Percentiles rank a stretch among this genome's conserved stretches.
phyloP scores from a whole-genome alignment of 2,797 vertebrate genomes.

The Ceyx erithaca region DNA sequence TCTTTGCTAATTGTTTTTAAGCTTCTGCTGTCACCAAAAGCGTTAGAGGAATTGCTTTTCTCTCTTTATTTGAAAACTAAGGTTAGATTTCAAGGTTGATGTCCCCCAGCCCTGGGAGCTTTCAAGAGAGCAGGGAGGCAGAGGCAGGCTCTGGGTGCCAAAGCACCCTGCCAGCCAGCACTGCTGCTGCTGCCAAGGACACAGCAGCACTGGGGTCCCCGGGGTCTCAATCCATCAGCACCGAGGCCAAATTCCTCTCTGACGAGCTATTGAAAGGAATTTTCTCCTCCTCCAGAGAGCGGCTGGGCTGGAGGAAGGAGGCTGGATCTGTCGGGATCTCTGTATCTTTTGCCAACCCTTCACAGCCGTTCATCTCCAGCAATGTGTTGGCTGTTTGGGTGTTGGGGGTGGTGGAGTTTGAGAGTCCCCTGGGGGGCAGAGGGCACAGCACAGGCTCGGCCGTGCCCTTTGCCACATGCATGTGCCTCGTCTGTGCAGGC shows the following conservation, averaged over 20 bases:
- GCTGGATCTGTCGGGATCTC: background rate
- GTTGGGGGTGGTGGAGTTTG: no score
- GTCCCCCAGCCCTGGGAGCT: background rate
- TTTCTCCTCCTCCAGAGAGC: background rate
- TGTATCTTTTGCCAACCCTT: background rate
- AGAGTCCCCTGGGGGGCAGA: background rate
- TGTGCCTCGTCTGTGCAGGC: rapidly evolving
- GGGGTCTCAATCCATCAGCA: background rate
- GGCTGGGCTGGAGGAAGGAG: background rate
- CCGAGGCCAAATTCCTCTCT: slow-evolving; percentile 38
- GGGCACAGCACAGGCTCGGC: rapidly evolving
- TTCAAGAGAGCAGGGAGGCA: background rate
- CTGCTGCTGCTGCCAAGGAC: background rate
- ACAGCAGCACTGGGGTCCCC: background rate
- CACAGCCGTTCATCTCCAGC: background rate
- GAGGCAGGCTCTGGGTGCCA: background rate
- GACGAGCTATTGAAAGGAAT: background rate
- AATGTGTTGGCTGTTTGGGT: background rate
- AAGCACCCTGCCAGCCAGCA: background rate
- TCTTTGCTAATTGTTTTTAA: background rate
- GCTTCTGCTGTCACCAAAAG: background rate
- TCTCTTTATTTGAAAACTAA: background rate
- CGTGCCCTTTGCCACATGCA: rapidly evolving
- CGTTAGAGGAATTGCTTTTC: background rate
- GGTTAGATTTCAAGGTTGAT: background rate